Evolutionary conservation across 2,888 invertebrate genomes (phyloP).

Genomic region (Heliconius hortense): DNA sequence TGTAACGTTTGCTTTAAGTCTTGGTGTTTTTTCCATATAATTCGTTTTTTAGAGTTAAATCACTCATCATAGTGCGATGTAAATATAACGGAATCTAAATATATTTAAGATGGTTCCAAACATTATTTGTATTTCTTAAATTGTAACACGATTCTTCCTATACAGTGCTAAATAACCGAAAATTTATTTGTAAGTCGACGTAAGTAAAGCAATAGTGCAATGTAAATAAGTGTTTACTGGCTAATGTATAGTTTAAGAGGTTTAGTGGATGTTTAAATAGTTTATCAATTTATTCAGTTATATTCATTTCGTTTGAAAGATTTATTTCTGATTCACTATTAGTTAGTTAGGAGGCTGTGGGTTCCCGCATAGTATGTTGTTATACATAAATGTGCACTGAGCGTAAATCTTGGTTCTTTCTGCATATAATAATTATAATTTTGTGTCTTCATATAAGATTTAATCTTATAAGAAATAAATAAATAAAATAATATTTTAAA

Average conservation of each 20-base stretch:
- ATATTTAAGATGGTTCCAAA: constrained; percentile 4
- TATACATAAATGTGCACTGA: background rate
- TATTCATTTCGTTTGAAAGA: background rate
- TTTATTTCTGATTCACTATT: background rate
- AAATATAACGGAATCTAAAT: background rate
- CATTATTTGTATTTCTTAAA: constrained; percentile 38
- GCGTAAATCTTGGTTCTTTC: background rate
- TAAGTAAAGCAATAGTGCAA: constrained; percentile 55
- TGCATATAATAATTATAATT: background rate
- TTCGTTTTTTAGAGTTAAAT: background rate
- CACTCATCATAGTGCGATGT: background rate
- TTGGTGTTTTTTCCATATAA: background rate
- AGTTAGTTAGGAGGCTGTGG: background rate
- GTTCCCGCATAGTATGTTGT: background rate
- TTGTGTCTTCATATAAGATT: background rate
- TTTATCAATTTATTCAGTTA: background rate
- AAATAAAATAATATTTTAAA: background rate
- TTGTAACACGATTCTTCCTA: constrained; percentile 58
- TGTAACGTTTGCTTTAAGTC: background rate
- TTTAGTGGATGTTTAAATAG: background rate
- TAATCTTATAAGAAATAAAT: background rate
- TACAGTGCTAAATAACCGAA: constrained; percentile 58
- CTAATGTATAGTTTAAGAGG: constrained; percentile 48
- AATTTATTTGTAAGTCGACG: constrained; percentile 46
- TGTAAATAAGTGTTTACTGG: constrained; percentile 60